These are phyloP conservation scores for Oopsacas minuta DNA, from an alignment of 37 sponge, comb jelly and placozoan species.

Conservation along the genomic window DNA sequence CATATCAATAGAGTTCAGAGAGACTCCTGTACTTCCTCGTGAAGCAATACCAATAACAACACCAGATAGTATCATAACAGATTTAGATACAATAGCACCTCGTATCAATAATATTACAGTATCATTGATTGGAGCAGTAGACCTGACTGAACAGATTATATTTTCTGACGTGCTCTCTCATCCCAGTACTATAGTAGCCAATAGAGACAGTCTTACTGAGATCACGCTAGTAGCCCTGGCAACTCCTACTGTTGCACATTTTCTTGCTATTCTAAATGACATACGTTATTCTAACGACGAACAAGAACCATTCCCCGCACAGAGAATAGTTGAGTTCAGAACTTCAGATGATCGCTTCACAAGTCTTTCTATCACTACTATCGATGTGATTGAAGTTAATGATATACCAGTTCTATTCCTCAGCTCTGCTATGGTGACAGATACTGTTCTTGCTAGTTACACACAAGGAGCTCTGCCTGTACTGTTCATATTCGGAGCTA, in stretches of 20 bases:
- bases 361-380: background rate
- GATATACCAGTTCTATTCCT: background rate
- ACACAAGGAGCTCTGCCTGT: background rate
- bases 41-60: background rate
- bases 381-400: background rate
- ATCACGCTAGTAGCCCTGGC: background rate
- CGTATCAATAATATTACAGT: background rate
- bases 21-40: background rate
- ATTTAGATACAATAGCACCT: background rate
- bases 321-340: background rate
- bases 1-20: background rate
- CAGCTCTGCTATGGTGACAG: background rate
- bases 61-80: background rate
- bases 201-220: background rate
- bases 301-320: background rate
- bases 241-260: background rate
- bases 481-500: slow-evolving; percentile 2
- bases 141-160: background rate
- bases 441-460: background rate
- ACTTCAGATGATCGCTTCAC: background rate
- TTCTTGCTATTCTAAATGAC: background rate
- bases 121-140: background rate
- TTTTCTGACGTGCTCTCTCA: background rate
- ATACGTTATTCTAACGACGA: background rate
- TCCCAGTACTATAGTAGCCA: background rate